Conservation (phyloP, 2,797 vertebrate genomes). For the Syngnathus acus region DNA sequence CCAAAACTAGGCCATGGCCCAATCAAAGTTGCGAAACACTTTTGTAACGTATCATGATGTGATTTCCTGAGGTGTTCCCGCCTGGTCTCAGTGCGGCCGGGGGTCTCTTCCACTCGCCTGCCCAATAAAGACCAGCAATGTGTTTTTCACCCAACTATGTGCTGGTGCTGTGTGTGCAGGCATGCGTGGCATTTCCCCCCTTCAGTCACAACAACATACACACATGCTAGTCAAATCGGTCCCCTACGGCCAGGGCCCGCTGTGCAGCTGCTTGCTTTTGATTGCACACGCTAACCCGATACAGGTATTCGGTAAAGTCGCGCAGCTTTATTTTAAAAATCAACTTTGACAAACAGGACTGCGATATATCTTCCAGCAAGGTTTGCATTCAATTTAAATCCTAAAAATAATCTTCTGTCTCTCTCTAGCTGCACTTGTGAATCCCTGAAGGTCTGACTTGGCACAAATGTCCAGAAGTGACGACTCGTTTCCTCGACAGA, state of each 20-base stretch:
- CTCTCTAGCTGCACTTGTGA: constrained; percentile 2
- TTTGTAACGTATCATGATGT: constrained; percentile 20
- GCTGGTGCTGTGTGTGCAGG: constrained; percentile 68
- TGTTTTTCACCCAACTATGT: constrained; percentile 70
- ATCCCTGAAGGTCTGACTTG: constrained; percentile 2
- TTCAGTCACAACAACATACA: constrained; percentile 53
- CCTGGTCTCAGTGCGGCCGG: constrained; percentile 28
- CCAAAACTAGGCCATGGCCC: neutral
- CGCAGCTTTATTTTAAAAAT: constrained; percentile 7
- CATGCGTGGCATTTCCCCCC: constrained; percentile 74
- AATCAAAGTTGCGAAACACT: neutral
- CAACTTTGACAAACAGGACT: neutral
- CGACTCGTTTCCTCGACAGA: neutral
- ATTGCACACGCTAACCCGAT: constrained; percentile 30
- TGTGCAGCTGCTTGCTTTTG: constrained; percentile 46
- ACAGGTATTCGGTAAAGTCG: constrained; percentile 37
- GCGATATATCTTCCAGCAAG: too few species aligned
- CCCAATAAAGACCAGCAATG: constrained; percentile 62
- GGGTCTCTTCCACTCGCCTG: constrained; percentile 60
- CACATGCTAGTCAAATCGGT: constrained; percentile 36
- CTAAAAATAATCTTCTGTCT: neutral
- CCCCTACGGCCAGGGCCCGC: constrained; percentile 38
- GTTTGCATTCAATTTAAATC: neutral
- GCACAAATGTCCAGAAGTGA: constrained; percentile 1
- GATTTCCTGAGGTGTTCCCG: constrained; percentile 29